Percentiles rank a stretch among this genome's conserved stretches.
These are phyloP conservation scores for Bombus balteatus DNA, from an alignment of 1,140 invertebrate genomes.

Conservation along the genomic window DNA sequence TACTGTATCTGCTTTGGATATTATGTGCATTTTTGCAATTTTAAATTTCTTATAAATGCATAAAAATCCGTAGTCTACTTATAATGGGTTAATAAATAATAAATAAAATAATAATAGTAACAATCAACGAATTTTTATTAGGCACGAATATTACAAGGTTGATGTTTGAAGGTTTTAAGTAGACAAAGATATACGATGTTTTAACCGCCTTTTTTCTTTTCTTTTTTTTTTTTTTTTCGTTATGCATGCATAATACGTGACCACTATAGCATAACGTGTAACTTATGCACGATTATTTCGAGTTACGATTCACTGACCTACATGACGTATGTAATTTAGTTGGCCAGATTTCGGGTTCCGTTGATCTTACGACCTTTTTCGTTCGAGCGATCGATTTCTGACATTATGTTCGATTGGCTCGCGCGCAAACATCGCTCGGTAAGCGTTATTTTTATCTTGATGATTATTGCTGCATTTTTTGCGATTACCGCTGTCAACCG, in stretches of 20 bases:
- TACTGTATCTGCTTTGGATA: too few species aligned
- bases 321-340: conserved; percentile 47
- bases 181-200: not conserved
- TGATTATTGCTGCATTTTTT: not conserved
- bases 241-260: not conserved
- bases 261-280: not conserved
- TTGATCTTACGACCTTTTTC: conserved; percentile 25
- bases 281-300: conserved; percentile 27
- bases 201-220: not conserved
- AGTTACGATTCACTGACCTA: conserved; percentile 49
- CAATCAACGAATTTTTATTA: not conserved
- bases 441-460: conserved; percentile 19
- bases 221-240: not conserved
- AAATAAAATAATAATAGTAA: not conserved
- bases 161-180: not conserved
- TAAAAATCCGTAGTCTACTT: too few species aligned
- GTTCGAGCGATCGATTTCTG: not conserved
- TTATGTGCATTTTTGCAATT: too few species aligned
- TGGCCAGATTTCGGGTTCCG: conserved; percentile 27
- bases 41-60: too few species aligned
- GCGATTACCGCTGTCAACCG: not conserved
- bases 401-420: not conserved
- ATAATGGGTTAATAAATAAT: not conserved
- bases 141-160: not conserved
- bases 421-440: not conserved